phyloP scores from a whole-genome alignment of 1,140 invertebrate genomes.

The Rhizoglyphus robini region DNA sequence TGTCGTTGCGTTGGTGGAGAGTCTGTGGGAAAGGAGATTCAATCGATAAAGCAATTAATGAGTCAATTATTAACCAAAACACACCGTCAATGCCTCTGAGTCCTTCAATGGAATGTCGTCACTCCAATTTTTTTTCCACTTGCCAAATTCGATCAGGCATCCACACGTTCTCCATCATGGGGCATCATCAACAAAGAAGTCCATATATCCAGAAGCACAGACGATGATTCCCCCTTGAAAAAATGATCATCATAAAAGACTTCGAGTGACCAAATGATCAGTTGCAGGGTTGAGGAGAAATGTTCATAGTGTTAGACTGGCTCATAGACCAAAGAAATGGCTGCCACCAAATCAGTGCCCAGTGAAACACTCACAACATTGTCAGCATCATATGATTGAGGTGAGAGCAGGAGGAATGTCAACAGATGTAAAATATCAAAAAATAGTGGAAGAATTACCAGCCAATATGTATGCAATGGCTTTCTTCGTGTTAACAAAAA shows the following conservation, averaged over 20 bases:
- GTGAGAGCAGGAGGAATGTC: conserved; percentile 93
- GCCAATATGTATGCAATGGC: conserved; percentile 98
- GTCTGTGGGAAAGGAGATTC: neutral
- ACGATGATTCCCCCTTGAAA: conserved; percentile 65
- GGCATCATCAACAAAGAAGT: conserved; percentile 91
- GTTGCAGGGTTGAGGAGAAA: conserved; percentile 70
- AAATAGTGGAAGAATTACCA: conserved; percentile 98
- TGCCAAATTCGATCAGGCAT: neutral
- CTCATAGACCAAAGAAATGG: conserved; percentile 55
- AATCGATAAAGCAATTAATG: neutral
- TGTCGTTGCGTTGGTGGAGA: conserved; percentile 51
- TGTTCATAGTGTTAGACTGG: conserved; percentile 54
- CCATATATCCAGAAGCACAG: conserved; percentile 79
- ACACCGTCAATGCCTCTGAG: neutral
- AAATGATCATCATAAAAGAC: neutral
- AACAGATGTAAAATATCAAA: conserved; percentile 90
- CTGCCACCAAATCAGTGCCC: conserved; percentile 93
- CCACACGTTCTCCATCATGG: conserved; percentile 65
- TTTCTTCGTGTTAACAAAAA: conserved; percentile 99
- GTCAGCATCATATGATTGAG: too few species aligned
- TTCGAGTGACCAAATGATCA: neutral
- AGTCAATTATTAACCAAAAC: neutral
- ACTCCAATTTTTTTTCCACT: conserved; percentile 35
- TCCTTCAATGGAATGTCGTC: conserved; percentile 49
- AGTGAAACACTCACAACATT: conserved; percentile 98